These are phyloP conservation scores for Acromyrmex echinatior DNA, from an alignment of 1,140 invertebrate genomes.

Conservation along the genomic window DNA sequence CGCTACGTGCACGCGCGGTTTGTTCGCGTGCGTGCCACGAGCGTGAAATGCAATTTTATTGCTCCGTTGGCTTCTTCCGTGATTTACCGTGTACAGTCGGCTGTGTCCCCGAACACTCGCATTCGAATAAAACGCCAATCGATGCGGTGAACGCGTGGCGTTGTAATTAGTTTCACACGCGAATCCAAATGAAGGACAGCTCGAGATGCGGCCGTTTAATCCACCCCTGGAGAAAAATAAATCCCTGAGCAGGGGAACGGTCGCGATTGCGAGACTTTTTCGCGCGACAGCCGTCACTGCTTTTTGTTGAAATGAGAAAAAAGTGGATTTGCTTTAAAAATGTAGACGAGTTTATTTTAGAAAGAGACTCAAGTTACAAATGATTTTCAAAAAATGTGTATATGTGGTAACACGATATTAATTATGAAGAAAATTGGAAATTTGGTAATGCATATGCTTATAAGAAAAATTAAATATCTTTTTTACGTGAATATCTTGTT, in stretches of 20 bases:
- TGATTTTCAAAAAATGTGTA: neutral
- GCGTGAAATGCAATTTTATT: constrained; percentile 44
- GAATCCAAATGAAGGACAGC: constrained; percentile 33
- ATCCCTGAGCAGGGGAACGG: constrained; percentile 5
- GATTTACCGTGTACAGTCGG: constrained; percentile 30
- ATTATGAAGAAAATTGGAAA: neutral
- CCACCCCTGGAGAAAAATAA: constrained; percentile 22
- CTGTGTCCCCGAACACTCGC: neutral
- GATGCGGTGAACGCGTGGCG: neutral
- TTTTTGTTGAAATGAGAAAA: neutral
- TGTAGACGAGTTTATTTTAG: neutral
- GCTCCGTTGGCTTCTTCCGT: constrained; percentile 29
- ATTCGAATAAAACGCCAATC: constrained; percentile 24
- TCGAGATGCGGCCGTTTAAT: constrained; percentile 19
- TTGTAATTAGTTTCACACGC: constrained; percentile 38
- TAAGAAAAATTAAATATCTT: neutral
- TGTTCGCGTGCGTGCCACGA: neutral
- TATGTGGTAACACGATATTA: neutral
- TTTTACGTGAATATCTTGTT: constrained; percentile 3
- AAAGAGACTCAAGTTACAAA: neutral
- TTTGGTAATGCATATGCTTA: neutral
- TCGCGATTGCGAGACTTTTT: constrained; percentile 1
- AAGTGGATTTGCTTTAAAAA: neutral
- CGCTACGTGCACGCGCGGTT: neutral
- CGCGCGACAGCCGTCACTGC: neutral